Evolutionary conservation across 2,797 vertebrate species (phyloP), one percentile per base, ranked within the genome.

Genomic region (Neomorphus geoffroyi): DNA sequence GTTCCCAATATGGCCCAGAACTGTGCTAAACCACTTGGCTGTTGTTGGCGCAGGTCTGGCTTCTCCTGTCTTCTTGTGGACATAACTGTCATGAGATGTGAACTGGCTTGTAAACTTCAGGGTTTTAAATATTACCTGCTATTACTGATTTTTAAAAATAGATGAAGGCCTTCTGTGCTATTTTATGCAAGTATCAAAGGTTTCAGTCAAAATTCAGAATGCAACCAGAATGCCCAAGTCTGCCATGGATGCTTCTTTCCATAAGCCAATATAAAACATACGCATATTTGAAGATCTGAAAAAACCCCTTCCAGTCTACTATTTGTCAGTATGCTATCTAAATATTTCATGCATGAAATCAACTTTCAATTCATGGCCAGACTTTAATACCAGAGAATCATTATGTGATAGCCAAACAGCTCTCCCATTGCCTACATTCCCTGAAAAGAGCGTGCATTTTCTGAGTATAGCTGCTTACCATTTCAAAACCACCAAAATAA

Each of bases 401-500:
- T 54, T 85, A 53, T 13, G 6, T 60, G 60, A 94, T 30, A 26
- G 60, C 22, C 81, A 80, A 86, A 85, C 21, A 89, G 39, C n/a
- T 71, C 61, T 72, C 57, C 22, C 24, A 91, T 78, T 93, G 53
- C 56, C 43, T 89, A 80, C 26, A 22, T 41, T 90, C 82, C 65
- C 53, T 81, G 50, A 85, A 87, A 93, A 91, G 23, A 71, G 21
- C 12, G 53, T 6, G 17, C 3, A 35, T 82, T 89, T 95, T 92
- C 67, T 60, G 22, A 66, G 12, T 82, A 58, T 51, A 81, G 33
- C 56, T 93, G 60, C 53, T 92, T 93, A 78, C n/a, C 33, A 54
- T 92, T 91, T 92, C 84, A 87, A 94, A 90, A 64, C 53, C 80
- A 92, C 11, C 4, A 80, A 88, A 93, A 93, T 82, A 71, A 80